Percentiles rank a stretch among this genome's conserved stretches.
phyloP scores from a whole-genome alignment of 2,113 vertebrate genomes.

The Mionectes macconnelli region DNA sequence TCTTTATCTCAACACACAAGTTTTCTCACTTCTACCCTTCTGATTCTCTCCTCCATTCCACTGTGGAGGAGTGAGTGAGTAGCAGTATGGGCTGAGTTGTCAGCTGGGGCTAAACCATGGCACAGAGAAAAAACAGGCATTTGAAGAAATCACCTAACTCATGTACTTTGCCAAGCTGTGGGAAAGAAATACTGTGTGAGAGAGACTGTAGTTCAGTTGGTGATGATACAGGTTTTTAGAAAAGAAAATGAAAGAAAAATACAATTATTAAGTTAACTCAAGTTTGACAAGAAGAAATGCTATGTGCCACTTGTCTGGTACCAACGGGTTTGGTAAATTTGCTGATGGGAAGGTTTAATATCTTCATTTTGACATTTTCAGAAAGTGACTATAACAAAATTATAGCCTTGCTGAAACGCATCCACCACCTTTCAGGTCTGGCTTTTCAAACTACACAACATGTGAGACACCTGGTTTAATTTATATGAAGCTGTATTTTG shows the following conservation, averaged over 20 bases:
- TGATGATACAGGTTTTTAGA: background rate
- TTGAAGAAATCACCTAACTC: background rate
- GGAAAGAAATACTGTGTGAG: background rate
- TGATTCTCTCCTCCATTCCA: background rate
- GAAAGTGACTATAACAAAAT: background rate
- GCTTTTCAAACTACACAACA: background rate
- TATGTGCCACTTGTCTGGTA: rapidly evolving
- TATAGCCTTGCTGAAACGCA: background rate
- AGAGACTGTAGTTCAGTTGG: background rate
- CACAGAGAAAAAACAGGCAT: background rate
- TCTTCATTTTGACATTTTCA: background rate
- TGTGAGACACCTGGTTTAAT: background rate
- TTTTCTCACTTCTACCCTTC: background rate
- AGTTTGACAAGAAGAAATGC: background rate
- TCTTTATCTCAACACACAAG: background rate
- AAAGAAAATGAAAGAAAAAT: background rate
- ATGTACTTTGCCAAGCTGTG: background rate
- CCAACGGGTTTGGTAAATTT: background rate
- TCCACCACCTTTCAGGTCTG: background rate
- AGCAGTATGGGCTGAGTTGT: background rate
- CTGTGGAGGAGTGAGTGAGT: background rate
- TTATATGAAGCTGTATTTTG: background rate
- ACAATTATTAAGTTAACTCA: background rate
- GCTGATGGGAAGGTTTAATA: background rate
- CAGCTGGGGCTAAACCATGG: background rate